Evolutionary conservation across 2,113 vertebrate genomes (phyloP), one percentile per base, ranked within the genome.

Genomic region (Psilopsiagon aurifrons): DNA sequence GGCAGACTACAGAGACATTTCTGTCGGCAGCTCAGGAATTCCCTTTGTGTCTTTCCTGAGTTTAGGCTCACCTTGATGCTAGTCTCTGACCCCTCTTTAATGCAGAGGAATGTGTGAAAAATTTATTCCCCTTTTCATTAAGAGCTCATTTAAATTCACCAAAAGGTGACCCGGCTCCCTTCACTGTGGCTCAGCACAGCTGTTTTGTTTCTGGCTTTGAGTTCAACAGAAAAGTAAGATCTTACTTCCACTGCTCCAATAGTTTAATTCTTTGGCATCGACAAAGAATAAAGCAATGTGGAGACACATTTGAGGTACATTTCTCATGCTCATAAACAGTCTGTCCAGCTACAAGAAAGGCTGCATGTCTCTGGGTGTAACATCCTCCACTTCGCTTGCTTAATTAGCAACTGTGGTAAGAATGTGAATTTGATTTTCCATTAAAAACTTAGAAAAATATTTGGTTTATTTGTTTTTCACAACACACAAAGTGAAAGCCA

Each of bases 31-130:
- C 88, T 96, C 63, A 97, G 89, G 95, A 97, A 97, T 97, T 95
- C 96, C 78, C 86, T 97, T 95, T 95, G 96, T 94, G 76, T 94
- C 96, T 90, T 95, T 97, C 79, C 47, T 8, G 69, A 90, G 86
- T 92, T 96, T 92, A 90, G 92, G 90, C 88, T 95, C 95, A 95
- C 93, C 95, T 97, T 97, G 97, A 97, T 97, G 86, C 86, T 93
- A 94, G 93, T 83, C 92, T 95, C 81, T 96, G 94, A 97, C 96
- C 94, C 76, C 74, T 97, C 89, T 87, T 90, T 97, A 97, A 97
- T 96, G 79, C 80, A 88, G 44, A 96, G 96, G 96, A 97, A 97
- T 97, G 96, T 97, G 96, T 97, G 96, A 96, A 97, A 97, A 92
- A 60, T 96, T 77, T 96, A 96, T 95, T 94, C 95, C 80, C 46